Percentiles rank a stretch among this genome's conserved stretches.
Conservation (phyloP, 2,113 vertebrate species). For the Paralichthys olivaceus region DNA sequence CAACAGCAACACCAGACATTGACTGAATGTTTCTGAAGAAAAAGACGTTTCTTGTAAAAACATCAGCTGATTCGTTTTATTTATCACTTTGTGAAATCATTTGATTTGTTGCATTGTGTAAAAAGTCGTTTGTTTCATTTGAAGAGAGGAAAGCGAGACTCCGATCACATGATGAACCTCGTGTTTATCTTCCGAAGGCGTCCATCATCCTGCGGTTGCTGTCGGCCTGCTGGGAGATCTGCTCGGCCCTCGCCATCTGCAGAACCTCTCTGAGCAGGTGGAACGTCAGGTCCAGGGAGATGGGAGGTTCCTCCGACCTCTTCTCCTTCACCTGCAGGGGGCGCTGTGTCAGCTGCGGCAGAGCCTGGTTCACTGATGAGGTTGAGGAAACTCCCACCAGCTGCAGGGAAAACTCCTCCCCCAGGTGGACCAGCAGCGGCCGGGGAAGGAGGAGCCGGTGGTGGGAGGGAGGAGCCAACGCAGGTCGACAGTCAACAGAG, state of each 20-base stretch:
- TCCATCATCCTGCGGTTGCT: constrained; percentile 94
- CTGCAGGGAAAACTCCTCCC: constrained; percentile 88
- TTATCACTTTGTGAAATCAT: no score
- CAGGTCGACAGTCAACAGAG: constrained; percentile 12
- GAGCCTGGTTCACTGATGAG: constrained; percentile 75
- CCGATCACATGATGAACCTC: no score
- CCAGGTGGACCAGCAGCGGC: constrained; percentile 84
- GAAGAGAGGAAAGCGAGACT: no score
- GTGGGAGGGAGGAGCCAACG: not conserved
- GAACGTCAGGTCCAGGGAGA: constrained; percentile 95
- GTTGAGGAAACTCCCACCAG: constrained; percentile 74
- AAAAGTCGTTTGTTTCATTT: no score
- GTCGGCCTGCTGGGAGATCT: constrained; percentile 89
- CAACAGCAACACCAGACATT: no score
- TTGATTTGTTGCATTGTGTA: no score
- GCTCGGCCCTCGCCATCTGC: constrained; percentile 91
- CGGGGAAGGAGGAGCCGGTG: constrained; percentile 53
- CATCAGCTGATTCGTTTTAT: no score
- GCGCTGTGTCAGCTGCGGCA: constrained; percentile 79
- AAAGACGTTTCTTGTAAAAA: no score
- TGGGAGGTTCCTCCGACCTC: constrained; percentile 86
- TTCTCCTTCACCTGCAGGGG: constrained; percentile 71
- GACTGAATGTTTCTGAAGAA: no score
- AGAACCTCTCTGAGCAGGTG: constrained; percentile 92
- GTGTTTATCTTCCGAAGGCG: constrained; percentile 86